These are phyloP conservation scores for Temnothorax longispinosus DNA, from an alignment of 1,140 invertebrate genomes.

Conservation along the genomic window DNA sequence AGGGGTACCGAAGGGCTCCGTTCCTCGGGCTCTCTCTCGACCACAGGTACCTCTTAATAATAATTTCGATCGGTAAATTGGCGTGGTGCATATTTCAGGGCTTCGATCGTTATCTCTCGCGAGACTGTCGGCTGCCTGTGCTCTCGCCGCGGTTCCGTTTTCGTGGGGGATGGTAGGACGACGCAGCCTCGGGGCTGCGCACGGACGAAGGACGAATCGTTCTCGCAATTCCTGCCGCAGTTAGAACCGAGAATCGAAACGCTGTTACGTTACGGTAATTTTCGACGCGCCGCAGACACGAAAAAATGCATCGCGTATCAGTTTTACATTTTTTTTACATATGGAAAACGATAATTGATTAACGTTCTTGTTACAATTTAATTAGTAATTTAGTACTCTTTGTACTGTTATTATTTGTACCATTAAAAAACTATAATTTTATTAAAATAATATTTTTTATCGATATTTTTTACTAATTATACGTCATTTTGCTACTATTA, in stretches of 20 bases:
- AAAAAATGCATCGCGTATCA: neutral
- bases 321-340: neutral
- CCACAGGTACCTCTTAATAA: slow-evolving; percentile 84
- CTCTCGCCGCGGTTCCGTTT: slow-evolving; percentile 64
- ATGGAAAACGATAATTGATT: neutral
- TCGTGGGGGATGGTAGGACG: slow-evolving; percentile 40
- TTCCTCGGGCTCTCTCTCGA: slow-evolving; percentile 62
- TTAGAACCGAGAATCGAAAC: slow-evolving; percentile 24
- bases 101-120: slow-evolving; percentile 84
- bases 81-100: slow-evolving; percentile 83
- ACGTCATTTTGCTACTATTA: neutral
- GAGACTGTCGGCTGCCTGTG: slow-evolving; percentile 79
- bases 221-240: slow-evolving; percentile 28
- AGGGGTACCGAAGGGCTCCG: slow-evolving; percentile 24
- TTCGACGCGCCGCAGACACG: neutral
- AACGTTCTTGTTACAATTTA: neutral
- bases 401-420: neutral
- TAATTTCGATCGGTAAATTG: slow-evolving; percentile 85
- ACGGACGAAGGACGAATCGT: slow-evolving; percentile 55
- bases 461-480: neutral
- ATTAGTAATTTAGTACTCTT: neutral
- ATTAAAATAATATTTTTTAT: neutral
- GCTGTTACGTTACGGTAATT: slow-evolving; percentile 5
- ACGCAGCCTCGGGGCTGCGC: slow-evolving; percentile 58
- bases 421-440: neutral